Evolutionary conservation across 1,140 invertebrate species (phyloP), one percentile per base, ranked within the genome.

Genomic region (Carposina sasakii): DNA sequence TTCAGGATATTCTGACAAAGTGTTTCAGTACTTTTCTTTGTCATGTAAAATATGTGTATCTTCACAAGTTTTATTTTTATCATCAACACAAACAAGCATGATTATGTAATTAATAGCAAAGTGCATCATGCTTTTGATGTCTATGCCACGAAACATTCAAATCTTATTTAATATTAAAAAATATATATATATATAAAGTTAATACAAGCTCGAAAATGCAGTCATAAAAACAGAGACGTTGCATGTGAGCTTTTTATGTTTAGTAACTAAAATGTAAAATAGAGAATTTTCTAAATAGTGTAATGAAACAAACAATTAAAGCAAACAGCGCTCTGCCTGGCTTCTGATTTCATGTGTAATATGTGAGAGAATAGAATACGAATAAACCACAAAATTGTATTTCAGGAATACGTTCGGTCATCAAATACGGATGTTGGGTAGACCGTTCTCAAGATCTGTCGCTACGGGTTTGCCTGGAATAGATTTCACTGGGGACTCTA

Each of bases 121-220:
- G 68, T 79, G 81, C 77, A 77, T 81, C 77, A 84, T 84, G 81
- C 78, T 84, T 84, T 82, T 81, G 78, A 73, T 84, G 81, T 84
- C 70, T 79, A 72, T 71, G 74, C 74, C n/a, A n/a, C n/a, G n/a
- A n/a, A n/a, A n/a, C n/a, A 34, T 34, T 34, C 67, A 67, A 70
- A 59, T 52, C 56, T 64, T 64, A 61, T 54, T 57, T 34, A 15
- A 34, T 3, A 16, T 34, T 28, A 12, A 6, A 28, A 6, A 28
- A 28, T 28, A 28, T 12, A 5, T 28, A 28, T 28, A 28, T 6
- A 28, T 28, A 28, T 28, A 4, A 13, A 8, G 16, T 40, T 51
- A 6, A 42, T 37, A 37, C 50, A 23, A 60, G 54, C 52, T 70
- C 55, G 52, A 43, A 57, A 48, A 52, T 52, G 16, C 50, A 58